These are phyloP conservation scores for Busseola fusca DNA, from an alignment of 2,888 invertebrate species.

Conservation along the genomic window DNA sequence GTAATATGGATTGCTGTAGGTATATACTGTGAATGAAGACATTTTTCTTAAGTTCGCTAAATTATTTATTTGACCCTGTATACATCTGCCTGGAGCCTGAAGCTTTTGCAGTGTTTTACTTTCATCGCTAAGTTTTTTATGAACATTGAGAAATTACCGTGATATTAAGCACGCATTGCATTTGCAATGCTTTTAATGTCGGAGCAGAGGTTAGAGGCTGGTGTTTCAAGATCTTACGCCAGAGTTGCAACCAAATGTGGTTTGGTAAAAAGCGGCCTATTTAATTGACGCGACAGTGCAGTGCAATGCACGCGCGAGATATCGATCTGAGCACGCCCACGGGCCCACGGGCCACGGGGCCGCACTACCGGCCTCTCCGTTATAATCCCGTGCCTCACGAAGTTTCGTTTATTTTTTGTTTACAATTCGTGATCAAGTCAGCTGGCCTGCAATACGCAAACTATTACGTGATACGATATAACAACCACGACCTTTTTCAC, in stretches of 20 bases:
- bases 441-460: constrained; percentile 54
- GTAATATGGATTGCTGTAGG: too few relatives aligned
- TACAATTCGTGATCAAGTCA: constrained; percentile 64
- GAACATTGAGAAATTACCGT: constrained; percentile 30
- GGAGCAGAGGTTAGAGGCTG: constrained; percentile 36
- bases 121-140: constrained; percentile 28
- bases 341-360: not conserved
- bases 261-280: constrained; percentile 56
- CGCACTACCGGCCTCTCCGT: constrained; percentile 5
- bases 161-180: constrained; percentile 33
- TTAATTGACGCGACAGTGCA: constrained; percentile 50
- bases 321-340: constrained; percentile 26
- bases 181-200: constrained; percentile 40
- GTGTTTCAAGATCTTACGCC: constrained; percentile 39
- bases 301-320: constrained; percentile 44
- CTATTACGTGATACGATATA: constrained; percentile 66
- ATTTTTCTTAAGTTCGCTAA: too few relatives aligned
- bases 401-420: constrained; percentile 57
- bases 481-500: constrained; percentile 56
- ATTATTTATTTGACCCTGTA: not conserved
- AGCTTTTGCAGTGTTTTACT: constrained; percentile 16
- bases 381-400: constrained; percentile 48
- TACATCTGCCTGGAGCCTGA: not conserved
- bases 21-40: too few relatives aligned
- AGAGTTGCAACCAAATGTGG: constrained; percentile 44